Percentiles rank a stretch among this genome's conserved stretches.
Evolutionary conservation across 2,888 invertebrate species (phyloP).

Genomic region (Trachelus troglodyta): DNA sequence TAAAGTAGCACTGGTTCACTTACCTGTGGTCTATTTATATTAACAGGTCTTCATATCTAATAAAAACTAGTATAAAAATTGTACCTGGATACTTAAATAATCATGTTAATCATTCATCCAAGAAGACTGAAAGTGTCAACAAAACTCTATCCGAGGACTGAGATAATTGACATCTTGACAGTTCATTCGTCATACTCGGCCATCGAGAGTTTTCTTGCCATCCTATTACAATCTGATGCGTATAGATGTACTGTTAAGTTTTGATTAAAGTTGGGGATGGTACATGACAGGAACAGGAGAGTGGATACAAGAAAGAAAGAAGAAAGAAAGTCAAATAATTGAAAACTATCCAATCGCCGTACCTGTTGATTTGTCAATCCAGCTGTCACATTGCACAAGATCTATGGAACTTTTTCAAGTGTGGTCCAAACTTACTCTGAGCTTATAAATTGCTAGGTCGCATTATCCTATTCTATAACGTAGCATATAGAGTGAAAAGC

Average conservation of each 20-base stretch:
- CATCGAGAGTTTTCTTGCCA: neutral
- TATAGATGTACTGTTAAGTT: neutral
- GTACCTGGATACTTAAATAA: neutral
- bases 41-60: neutral
- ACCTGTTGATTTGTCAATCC: neutral
- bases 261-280: neutral
- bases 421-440: neutral
- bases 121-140: neutral
- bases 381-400: neutral
- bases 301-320: neutral
- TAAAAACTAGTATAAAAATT: neutral
- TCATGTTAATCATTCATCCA: neutral
- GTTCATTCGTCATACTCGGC: neutral
- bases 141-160: neutral
- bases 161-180: neutral
- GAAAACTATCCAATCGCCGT: neutral
- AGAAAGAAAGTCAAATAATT: neutral
- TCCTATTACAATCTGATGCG: neutral
- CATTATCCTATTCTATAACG: neutral
- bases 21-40: too few relatives aligned
- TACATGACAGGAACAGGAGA: neutral
- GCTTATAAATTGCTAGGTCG: neutral
- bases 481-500: neutral
- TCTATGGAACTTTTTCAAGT: neutral
- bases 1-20: neutral